These are phyloP conservation scores for Megastigmus dorsalis DNA, from an alignment of 2,888 invertebrate species.

Conservation along the genomic window DNA sequence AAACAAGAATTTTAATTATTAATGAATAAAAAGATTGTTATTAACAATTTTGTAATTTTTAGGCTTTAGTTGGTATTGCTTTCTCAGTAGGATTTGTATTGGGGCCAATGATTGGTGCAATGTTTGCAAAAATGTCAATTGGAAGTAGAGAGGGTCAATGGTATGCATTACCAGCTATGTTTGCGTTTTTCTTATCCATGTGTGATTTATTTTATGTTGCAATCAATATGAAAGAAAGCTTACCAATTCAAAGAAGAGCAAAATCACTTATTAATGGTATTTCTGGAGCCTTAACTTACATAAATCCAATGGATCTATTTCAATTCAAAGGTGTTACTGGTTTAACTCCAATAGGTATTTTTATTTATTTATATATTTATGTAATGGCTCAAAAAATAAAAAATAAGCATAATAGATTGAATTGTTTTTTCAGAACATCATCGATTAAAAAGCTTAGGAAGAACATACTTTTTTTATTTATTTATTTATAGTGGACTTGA, in stretches of 20 bases:
- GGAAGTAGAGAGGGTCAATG: conserved; percentile 81
- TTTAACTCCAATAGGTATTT: conserved; percentile 69
- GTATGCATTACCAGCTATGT: conserved; percentile 88
- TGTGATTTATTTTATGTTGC: conserved; percentile 86
- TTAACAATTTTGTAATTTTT: conserved; percentile 69
- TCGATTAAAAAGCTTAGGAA: conserved; percentile 82
- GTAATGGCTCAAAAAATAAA: no score
- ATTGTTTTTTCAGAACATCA: conserved; percentile 78
- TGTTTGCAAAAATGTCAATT: conserved; percentile 81
- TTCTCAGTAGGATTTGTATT: conserved; percentile 98
- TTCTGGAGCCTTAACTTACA: conserved; percentile 79
- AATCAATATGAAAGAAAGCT: conserved; percentile 87
- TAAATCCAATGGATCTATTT: conserved; percentile 79
- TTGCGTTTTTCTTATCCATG: conserved; percentile 84
- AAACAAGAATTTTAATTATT: not conserved
- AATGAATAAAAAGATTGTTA: no score
- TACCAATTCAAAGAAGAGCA: conserved; percentile 84
- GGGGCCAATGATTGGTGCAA: conserved; percentile 95
- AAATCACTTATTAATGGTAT: conserved; percentile 81
- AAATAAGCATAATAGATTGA: conserved; percentile 4
- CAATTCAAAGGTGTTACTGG: conserved; percentile 76
- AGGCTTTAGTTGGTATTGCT: conserved; percentile 97
- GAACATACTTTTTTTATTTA: conserved; percentile 91
- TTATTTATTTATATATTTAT: conserved; percentile 65
- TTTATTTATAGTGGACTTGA: conserved; percentile 97